Evolutionary conservation across 2,888 invertebrate genomes (phyloP), one percentile per base, ranked within the genome.

Genomic region (Caenorhabditis sp.): DNA sequence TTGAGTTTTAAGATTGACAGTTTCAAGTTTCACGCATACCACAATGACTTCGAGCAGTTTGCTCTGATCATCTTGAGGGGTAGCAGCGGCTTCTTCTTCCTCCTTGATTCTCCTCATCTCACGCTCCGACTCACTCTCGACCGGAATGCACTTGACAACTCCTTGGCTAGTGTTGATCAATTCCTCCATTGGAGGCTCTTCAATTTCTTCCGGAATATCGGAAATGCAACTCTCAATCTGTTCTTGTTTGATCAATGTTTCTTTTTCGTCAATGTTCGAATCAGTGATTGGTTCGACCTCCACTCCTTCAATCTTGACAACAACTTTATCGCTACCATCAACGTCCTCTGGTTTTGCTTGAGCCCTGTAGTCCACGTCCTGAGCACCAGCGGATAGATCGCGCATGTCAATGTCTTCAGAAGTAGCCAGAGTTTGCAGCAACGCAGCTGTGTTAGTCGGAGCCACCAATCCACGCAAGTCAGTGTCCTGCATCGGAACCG

Each of bases 11-110:
- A 2, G 15, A 44, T n/a, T 26, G 44, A 26, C 1, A 26, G 1
- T 2, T 15, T 11, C 37, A 20, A 47, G 18, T 20, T 20, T 40
- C 8, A 13, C 40, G 32, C 74, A 60, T 8, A 74, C 74, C 51
- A 76, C 76, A 55, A 76, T 55, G 8, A 76, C 47, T 37, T 76
- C 32, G 13, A 76, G 58, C n/a, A 61, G 55, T 20, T 61, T 53
- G 4, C 13, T 22, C 5, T 53, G 28, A 1, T 53, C 62, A 15
- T 53, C 24, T 3, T 1, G n/a, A 35, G 18, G 13, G 6, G 9
- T n/a, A 2, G 28, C 13, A 40, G 13, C 40, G 13, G 40, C 32
- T 47, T 24, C 61, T 6, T 69, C 20, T 5, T 58, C 15, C 2
- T n/a, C n/a, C n/a, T n/a, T n/a, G n/a, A 20, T 2, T 11, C 37